phyloP scores from a whole-genome alignment of 1,140 invertebrate species.

The Homarus americanus region DNA sequence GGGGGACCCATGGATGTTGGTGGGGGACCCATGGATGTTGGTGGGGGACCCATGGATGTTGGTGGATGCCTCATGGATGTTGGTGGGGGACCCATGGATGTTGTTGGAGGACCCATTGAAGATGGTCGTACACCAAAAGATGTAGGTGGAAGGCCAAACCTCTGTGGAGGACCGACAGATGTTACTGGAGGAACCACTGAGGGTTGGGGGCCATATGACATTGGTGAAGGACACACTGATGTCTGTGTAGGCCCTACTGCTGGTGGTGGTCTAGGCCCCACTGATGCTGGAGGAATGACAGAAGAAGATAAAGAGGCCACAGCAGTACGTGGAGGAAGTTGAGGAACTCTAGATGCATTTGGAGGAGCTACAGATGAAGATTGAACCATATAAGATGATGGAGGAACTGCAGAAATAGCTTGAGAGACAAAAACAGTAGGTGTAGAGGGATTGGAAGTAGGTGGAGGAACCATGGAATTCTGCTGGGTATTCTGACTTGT shows the following conservation, averaged over 20 bases:
- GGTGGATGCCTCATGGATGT: slow-evolving; percentile 17
- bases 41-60: slow-evolving; percentile 16
- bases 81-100: slow-evolving; percentile 18
- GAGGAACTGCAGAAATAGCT: slow-evolving; percentile 11
- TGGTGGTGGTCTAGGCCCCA: not conserved
- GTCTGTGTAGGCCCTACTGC: not conserved
- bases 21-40: slow-evolving; percentile 6
- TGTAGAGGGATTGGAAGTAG: not conserved
- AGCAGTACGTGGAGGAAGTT: not conserved
- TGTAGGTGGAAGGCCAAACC: slow-evolving; percentile 4
- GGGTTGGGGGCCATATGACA: not conserved
- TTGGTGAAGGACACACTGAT: not conserved
- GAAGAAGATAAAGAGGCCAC: slow-evolving; percentile 3
- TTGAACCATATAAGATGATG: not conserved
- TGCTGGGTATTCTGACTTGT: not conserved
- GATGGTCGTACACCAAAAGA: not conserved
- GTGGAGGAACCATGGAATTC: not conserved
- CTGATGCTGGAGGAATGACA: slow-evolving; percentile 10
- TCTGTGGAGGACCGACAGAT: not conserved
- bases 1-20: slow-evolving; percentile 33
- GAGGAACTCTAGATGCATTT: not conserved
- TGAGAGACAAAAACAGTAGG: not conserved
- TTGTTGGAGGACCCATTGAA: slow-evolving; percentile 8
- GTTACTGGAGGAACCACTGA: not conserved
- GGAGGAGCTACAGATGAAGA: not conserved